These are phyloP conservation scores for Antheraea mylitta DNA, from an alignment of 1,140 invertebrate species.

Conservation along the genomic window DNA sequence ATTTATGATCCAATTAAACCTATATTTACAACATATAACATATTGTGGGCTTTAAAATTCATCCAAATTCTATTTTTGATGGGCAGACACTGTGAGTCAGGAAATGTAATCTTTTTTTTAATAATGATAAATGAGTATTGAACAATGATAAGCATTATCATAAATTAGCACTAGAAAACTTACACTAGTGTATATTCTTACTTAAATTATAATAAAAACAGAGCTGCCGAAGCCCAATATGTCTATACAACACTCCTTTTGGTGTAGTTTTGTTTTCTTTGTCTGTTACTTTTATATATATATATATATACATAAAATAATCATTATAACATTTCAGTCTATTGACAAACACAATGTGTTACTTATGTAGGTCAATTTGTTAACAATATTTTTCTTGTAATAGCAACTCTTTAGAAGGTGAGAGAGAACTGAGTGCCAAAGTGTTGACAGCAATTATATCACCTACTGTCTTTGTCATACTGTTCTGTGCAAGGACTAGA, in stretches of 20 bases:
- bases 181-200: constrained; percentile 29
- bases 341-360: neutral
- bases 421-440: no score
- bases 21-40: constrained; percentile 40
- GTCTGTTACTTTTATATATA: constrained; percentile 2
- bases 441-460: no score
- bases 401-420: no score
- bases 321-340: neutral
- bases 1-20: constrained; percentile 20
- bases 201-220: constrained; percentile 57
- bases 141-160: constrained; percentile 59
- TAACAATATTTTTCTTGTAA: no score
- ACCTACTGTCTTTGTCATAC: no score
- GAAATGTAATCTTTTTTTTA: constrained; percentile 15
- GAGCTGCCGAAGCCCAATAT: constrained; percentile 37
- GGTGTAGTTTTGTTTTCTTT: constrained; percentile 25
- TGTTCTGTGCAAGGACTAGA: no score
- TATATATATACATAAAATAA: constrained; percentile 46
- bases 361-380: no score
- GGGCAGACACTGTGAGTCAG: constrained; percentile 39
- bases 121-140: constrained; percentile 66
- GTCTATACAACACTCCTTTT: constrained; percentile 25
- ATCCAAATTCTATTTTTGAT: constrained; percentile 36
- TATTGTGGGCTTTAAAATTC: constrained; percentile 20
- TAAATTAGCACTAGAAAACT: constrained; percentile 48